These are phyloP conservation scores for Tenthredo mesomela DNA, from an alignment of 2,888 invertebrate species.

Conservation along the genomic window DNA sequence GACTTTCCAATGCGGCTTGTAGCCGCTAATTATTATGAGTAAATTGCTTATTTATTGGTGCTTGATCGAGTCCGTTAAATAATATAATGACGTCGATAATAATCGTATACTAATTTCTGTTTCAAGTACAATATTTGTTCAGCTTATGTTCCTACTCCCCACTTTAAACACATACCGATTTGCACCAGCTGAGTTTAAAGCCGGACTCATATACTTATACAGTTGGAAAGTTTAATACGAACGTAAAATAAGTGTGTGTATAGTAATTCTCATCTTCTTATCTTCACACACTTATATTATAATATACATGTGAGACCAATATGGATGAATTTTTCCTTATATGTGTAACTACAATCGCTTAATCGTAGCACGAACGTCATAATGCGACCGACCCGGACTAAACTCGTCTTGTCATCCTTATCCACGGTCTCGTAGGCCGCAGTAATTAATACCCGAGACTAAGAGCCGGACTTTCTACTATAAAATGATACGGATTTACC, in stretches of 20 bases:
- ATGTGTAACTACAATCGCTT: not conserved
- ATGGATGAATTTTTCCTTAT: not conserved
- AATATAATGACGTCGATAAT: slow-evolving; percentile 29
- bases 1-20: slow-evolving; percentile 38
- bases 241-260: not conserved
- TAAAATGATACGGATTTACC: slow-evolving; percentile 15
- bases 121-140: not conserved
- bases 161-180: not conserved
- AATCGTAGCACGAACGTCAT: not conserved
- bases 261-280: not conserved
- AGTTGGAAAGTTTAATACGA: not conserved
- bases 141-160: not conserved
- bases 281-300: not conserved
- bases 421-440: not conserved
- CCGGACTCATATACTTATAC: not conserved
- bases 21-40: slow-evolving; percentile 35
- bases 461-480: slow-evolving; percentile 22
- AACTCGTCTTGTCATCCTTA: slow-evolving; percentile 9
- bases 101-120: slow-evolving; percentile 41
- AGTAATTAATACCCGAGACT: slow-evolving; percentile 10
- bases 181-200: not conserved
- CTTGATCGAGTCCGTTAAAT: slow-evolving; percentile 26
- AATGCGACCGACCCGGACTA: not conserved
- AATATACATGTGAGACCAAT: not conserved
- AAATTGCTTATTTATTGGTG: slow-evolving; percentile 42